Evolutionary conservation across 1,140 invertebrate species (phyloP).

Genomic region (Micrasema longulum): DNA sequence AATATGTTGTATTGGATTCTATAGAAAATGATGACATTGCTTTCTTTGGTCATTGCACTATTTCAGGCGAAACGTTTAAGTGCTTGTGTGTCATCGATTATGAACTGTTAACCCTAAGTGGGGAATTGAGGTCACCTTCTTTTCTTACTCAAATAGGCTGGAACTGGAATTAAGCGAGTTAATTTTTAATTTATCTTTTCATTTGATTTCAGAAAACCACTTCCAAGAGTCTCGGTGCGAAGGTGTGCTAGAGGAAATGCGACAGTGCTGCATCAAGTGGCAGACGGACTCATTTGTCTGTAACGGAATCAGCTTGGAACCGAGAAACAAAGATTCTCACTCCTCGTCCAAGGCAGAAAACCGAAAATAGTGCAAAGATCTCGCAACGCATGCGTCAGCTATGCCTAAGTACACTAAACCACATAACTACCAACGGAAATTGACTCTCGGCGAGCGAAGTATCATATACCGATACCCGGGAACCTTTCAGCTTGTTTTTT

Average conservation of each 20-base stretch:
- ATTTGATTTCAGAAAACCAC: conserved; percentile 70
- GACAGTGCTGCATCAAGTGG: conserved; percentile 75
- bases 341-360: neutral
- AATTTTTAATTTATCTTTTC: conserved; percentile 18
- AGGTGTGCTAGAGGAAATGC: conserved; percentile 72
- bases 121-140: too few relatives aligned
- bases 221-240: conserved; percentile 75
- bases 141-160: neutral
- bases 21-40: too few relatives aligned
- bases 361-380: conserved; percentile 3
- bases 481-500: conserved; percentile 66
- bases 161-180: neutral
- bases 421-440: too few relatives aligned
- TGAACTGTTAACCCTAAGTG: too few relatives aligned
- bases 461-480: conserved; percentile 62
- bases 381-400: too few relatives aligned
- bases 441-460: too few relatives aligned
- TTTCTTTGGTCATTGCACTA: too few relatives aligned
- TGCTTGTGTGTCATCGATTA: too few relatives aligned
- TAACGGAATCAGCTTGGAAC: conserved; percentile 72
- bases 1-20: too few relatives aligned
- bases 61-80: too few relatives aligned
- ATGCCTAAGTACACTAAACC: too few relatives aligned
- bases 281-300: conserved; percentile 72
- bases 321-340: neutral